phyloP scores from a whole-genome alignment of 1,140 invertebrate genomes.

The Popillia japonica region DNA sequence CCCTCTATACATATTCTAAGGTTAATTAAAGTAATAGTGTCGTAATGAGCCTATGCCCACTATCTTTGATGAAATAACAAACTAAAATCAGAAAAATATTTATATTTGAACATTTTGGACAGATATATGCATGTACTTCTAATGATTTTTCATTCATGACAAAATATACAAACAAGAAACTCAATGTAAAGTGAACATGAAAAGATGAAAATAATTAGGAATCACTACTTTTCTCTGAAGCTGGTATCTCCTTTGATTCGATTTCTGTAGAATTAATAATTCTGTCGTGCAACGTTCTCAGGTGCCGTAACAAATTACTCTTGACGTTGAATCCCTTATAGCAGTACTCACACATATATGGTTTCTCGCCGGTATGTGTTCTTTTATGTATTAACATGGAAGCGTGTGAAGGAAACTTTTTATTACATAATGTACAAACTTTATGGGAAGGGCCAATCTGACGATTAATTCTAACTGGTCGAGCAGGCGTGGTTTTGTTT shows the following conservation, averaged over 20 bases:
- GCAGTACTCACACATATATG: constrained; percentile 77
- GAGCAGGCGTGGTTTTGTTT: constrained; percentile 66
- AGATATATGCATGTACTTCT: too few relatives aligned
- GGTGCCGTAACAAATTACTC: constrained; percentile 75
- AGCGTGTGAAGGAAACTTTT: constrained; percentile 78
- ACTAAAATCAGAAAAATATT: background rate
- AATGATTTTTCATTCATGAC: background rate
- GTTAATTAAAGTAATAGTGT: too few relatives aligned
- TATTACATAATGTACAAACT: constrained; percentile 75
- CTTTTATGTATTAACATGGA: constrained; percentile 78
- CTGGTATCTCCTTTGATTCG: constrained; percentile 46
- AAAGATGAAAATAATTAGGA: background rate
- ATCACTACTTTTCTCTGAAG: background rate
- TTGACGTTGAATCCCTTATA: constrained; percentile 82
- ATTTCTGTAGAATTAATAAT: constrained; percentile 64
- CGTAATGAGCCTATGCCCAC: too few relatives aligned
- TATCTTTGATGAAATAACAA: too few relatives aligned
- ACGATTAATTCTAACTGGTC: constrained; percentile 20
- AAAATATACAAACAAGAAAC: background rate
- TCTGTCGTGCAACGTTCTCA: constrained; percentile 76
- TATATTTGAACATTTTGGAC: constrained; percentile 11
- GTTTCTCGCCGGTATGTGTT: constrained; percentile 75
- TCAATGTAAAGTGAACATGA: background rate
- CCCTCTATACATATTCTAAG: too few relatives aligned
- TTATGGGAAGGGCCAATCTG: constrained; percentile 64